These are phyloP conservation scores for Microhierax caerulescens DNA, from an alignment of 2,797 vertebrate species.

Conservation along the genomic window DNA sequence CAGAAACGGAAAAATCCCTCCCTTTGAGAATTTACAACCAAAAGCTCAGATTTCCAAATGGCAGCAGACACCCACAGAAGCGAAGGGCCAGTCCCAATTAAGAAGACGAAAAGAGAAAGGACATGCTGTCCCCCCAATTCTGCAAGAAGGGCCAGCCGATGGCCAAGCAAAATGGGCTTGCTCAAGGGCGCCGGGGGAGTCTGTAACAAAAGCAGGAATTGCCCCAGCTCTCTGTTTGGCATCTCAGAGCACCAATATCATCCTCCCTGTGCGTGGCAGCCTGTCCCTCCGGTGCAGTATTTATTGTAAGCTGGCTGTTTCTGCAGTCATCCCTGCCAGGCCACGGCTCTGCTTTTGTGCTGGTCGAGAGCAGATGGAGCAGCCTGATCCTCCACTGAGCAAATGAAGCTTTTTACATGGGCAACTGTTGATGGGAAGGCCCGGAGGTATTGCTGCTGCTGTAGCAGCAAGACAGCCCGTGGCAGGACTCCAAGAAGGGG, in stretches of 20 bases:
- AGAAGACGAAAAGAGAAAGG: background rate
- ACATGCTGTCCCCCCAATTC: rapidly evolving
- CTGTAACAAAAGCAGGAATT: background rate
- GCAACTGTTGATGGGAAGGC: background rate
- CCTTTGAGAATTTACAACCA: background rate
- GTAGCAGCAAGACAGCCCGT: rapidly evolving
- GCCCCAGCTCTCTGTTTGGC: rapidly evolving
- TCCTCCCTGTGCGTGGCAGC: background rate
- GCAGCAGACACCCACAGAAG: rapidly evolving
- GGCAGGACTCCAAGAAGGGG: background rate
- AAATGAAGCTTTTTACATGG: background rate
- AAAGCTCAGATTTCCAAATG: background rate
- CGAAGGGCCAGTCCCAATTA: rapidly evolving
- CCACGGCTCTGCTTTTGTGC: background rate
- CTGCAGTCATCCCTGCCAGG: background rate
- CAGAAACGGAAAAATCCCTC: background rate
- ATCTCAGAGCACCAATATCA: rapidly evolving
- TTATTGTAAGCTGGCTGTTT: background rate
- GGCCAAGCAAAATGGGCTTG: rapidly evolving
- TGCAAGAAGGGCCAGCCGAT: rapidly evolving
- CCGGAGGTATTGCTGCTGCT: background rate
- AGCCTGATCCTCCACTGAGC: background rate
- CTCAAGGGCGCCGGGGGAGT: background rate
- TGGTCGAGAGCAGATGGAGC: background rate
- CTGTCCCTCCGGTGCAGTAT: background rate